Percentiles rank a stretch among this genome's conserved stretches.
Conservation (phyloP, 2,113 vertebrate genomes). For the Clarias magur region DNA sequence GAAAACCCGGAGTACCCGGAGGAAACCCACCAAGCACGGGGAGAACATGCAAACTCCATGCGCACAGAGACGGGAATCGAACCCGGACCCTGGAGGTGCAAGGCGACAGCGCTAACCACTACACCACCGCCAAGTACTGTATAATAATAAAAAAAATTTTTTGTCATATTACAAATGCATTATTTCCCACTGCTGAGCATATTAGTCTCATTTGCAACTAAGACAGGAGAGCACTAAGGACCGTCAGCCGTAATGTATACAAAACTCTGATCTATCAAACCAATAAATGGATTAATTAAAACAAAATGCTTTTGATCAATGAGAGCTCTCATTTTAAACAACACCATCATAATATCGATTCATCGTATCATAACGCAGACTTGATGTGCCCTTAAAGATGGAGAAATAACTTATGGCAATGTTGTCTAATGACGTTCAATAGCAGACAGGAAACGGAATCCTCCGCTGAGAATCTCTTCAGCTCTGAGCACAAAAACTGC, state of each 20-base stretch:
- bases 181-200: not conserved
- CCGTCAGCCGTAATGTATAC: not conserved
- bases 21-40: too few species aligned
- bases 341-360: not conserved
- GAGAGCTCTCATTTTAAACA: not conserved
- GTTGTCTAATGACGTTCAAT: not conserved
- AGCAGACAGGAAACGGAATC: constrained; percentile 7
- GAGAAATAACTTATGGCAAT: not conserved
- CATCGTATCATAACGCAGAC: not conserved
- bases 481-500: not conserved
- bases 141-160: too few species aligned
- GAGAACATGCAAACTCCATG: too few species aligned
- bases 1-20: too few species aligned
- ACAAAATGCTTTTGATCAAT: not conserved
- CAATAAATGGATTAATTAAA: not conserved
- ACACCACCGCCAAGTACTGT: too few species aligned
- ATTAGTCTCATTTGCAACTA: not conserved
- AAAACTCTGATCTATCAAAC: not conserved
- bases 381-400: not conserved
- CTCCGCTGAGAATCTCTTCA: not conserved
- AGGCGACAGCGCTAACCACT: too few species aligned
- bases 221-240: not conserved
- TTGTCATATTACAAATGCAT: not conserved
- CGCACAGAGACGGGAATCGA: too few species aligned
- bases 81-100: too few species aligned